Base-by-base conservation (phyloP, 1,140 invertebrate genomes). In the Chlorops oryzae region DNA sequence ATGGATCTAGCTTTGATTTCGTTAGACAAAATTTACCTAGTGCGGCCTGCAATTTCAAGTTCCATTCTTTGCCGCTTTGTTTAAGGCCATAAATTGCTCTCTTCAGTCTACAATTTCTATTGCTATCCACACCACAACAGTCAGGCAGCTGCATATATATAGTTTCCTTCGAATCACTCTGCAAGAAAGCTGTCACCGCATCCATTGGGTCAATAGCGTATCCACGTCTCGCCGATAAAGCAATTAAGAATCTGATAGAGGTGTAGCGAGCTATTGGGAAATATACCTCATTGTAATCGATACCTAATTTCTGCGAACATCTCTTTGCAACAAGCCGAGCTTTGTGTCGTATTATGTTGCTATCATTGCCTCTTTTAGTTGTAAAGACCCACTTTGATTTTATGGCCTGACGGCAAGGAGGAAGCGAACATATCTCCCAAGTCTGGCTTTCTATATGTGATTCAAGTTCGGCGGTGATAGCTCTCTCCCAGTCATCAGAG, bases 361-460 rank as follows among this genome's bases (percentile, higher is more conserved):
- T 54, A 55, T 32, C 17, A 3, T 53, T 50, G 50, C 70, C 58
- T 49, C 51, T 47, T 57, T 68, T 63, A 38, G 56, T 61, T 56
- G 56, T 71, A 44, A 58, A 76, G 3, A 77, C 70, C 76, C 73
- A 77, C 56, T 61, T 63, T 38, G 49, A 57, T 25, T 63, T 52
- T 20, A 67, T 55, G 3, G 40, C 43, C 47, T 55, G 59, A 24
- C 32, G 49, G 47, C 50, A 37, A 44, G 43, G 7, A 45, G 62
- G 58, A 49, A 43, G 47, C 15, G 57, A 40, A 2, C 56, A 49
- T 25, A 59, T 34, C 24, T 37, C 55, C 65, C 61, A 68, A 10
- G 69, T 69, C 18, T 64, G 57, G 52, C 70, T 70, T 51, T 58
- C 50, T 34, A 57, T 54, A 23, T 65, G 47, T n/a, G 60, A 53